phyloP scores from a whole-genome alignment of 2,888 invertebrate genomes.

The Ligdia adustata region DNA sequence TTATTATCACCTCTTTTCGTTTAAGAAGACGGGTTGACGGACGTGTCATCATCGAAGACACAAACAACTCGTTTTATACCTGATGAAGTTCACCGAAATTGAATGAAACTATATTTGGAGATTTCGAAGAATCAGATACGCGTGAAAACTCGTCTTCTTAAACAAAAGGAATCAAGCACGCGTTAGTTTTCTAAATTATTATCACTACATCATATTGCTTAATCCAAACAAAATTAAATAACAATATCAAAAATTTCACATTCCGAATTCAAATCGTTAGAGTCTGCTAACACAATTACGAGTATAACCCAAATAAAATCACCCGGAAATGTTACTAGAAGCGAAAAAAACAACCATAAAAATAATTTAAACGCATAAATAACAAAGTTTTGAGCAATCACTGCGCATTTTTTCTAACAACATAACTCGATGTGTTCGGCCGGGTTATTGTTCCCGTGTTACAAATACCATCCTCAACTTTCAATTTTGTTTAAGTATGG shows the following conservation, averaged over 20 bases:
- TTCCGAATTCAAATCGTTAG: not conserved
- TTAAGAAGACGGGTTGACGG: not conserved
- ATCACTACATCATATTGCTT: not conserved
- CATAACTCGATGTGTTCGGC: constrained; percentile 18
- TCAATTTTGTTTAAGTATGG: constrained; percentile 13
- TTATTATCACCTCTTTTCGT: no score
- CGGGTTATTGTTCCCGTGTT: constrained; percentile 22
- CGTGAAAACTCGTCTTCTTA: no score
- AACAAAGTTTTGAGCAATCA: constrained; percentile 26
- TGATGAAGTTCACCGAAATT: no score
- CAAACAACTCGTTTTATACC: no score
- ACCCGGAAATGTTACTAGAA: constrained; percentile 3
- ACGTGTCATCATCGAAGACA: not conserved
- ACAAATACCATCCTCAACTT: constrained; percentile 5
- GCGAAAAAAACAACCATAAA: constrained; percentile 17
- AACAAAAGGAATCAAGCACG: no score
- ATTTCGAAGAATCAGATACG: no score
- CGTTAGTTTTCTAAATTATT: no score
- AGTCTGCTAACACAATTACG: not conserved
- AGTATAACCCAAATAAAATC: constrained; percentile 4
- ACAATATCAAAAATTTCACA: not conserved
- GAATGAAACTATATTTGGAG: no score
- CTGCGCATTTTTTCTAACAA: constrained; percentile 24
- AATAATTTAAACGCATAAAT: constrained; percentile 25
- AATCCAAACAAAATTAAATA: not conserved